Percentiles rank a stretch among this genome's conserved stretches.
These are phyloP conservation scores for Athetis lepigone DNA, from an alignment of 2,888 invertebrate genomes.

Conservation along the genomic window DNA sequence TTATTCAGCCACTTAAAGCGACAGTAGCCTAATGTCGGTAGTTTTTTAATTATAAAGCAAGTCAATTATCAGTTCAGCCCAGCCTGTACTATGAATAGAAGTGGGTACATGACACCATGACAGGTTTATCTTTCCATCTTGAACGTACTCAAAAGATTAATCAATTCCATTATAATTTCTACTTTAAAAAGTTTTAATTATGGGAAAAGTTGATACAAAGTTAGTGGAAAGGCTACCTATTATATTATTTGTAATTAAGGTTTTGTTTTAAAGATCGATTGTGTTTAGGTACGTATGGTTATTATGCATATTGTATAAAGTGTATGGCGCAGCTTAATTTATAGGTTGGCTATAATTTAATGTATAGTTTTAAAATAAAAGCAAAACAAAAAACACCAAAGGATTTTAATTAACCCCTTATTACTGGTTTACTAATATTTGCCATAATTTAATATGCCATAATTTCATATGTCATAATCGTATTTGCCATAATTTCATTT, in stretches of 20 bases:
- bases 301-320: conserved; percentile 58
- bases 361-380: conserved; percentile 66
- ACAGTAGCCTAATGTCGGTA: background rate
- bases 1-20: background rate
- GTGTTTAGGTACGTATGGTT: conserved; percentile 57
- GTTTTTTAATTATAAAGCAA: background rate
- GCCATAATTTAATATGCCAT: too few relatives aligned
- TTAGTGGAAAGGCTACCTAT: conserved; percentile 17
- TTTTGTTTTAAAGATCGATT: conserved; percentile 49
- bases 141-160: conserved; percentile 38
- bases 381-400: conserved; percentile 41
- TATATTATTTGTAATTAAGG: conserved; percentile 49
- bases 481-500: too few relatives aligned
- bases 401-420: conserved; percentile 29
- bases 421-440: too few relatives aligned
- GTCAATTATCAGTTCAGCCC: conserved; percentile 12
- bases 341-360: conserved; percentile 55
- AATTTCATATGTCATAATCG: too few relatives aligned
- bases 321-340: conserved; percentile 55
- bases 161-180: conserved; percentile 45
- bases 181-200: conserved; percentile 44
- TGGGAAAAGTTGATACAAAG: conserved; percentile 45
- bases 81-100: conserved; percentile 6
- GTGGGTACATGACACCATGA: conserved; percentile 35
- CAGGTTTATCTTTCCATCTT: conserved; percentile 50